Evolutionary conservation across 2,797 vertebrate genomes (phyloP), one percentile per base, ranked within the genome.

Genomic region (Neosilurus mollespiculum): DNA sequence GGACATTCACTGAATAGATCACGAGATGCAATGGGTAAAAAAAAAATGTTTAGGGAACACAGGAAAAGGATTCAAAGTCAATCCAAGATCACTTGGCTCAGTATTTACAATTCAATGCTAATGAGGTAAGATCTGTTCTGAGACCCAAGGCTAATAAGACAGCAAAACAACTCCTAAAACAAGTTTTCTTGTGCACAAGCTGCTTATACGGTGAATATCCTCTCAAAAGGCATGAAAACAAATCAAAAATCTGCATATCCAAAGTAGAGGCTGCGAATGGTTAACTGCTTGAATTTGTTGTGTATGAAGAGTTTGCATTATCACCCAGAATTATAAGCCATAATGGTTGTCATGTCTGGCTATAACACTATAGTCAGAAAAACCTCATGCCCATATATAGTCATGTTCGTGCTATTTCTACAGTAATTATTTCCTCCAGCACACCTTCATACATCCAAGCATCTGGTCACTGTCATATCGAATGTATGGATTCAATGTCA

Each of bases 401-500:
- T 62, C 56, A 49, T 1, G 14, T 62, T 16, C 30, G 64, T 43
- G 8, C 8, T 43, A 43, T 78, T 62, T 78, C 37, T 49, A 20
- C 43, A 51, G 43, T 65, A 53, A 65, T 30, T 9, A 14, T 20
- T 65, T 78, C 16, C 49, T 43, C 62, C 24, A 6, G 56, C 69
- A 77, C 82, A 69, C 85, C 81, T 89, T 87, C 83, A 84, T 89
- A 87, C 82, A 84, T 84, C 75, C n/a, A 53, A 86, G 65, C 78
- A 85, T 77, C 80, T 82, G 80, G 67, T 49, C 37, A 56, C 79
- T 59, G 72, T 86, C 70, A 86, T 89, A 90, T 89, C 83, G 88
- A 81, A 90, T 86, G 85, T 83, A 90, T 87, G 86, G 85, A 87
- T 72, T 77, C 91, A 93, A 93, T 92, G 93, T 93, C 91, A 92